phyloP scores from a whole-genome alignment of 2,113 vertebrate species.

The Pelodiscus sinensis region DNA sequence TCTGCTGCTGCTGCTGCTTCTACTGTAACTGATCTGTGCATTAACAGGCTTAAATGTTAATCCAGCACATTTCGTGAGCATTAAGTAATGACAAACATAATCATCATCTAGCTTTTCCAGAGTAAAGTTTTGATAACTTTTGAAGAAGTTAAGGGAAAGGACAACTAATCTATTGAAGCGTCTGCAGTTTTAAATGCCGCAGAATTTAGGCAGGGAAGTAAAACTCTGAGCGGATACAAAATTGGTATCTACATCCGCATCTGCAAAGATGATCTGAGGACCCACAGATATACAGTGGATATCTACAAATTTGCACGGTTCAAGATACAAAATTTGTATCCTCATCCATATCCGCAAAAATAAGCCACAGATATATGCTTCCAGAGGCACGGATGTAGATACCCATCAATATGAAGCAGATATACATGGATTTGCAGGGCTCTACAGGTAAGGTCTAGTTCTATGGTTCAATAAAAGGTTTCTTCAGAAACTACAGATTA shows the following conservation, averaged over 20 bases:
- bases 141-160: neutral
- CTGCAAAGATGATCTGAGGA: too few relatives aligned
- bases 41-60: neutral
- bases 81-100: neutral
- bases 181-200: neutral
- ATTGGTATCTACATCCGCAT: too few relatives aligned
- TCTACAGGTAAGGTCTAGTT: neutral
- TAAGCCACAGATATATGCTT: too few relatives aligned
- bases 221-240: too few relatives aligned
- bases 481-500: fast-evolving
- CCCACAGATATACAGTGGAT: too few relatives aligned
- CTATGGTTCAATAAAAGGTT: fast-evolving
- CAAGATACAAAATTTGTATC: too few relatives aligned
- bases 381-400: too few relatives aligned
- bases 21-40: neutral
- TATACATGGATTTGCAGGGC: too few relatives aligned
- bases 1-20: neutral
- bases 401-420: too few relatives aligned
- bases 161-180: neutral
- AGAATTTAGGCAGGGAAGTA: neutral
- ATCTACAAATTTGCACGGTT: too few relatives aligned
- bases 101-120: neutral
- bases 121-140: neutral
- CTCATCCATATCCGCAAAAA: too few relatives aligned
- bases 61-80: fast-evolving